Base-by-base conservation (phyloP, 2,113 vertebrate genomes). In the Alces alces region DNA sequence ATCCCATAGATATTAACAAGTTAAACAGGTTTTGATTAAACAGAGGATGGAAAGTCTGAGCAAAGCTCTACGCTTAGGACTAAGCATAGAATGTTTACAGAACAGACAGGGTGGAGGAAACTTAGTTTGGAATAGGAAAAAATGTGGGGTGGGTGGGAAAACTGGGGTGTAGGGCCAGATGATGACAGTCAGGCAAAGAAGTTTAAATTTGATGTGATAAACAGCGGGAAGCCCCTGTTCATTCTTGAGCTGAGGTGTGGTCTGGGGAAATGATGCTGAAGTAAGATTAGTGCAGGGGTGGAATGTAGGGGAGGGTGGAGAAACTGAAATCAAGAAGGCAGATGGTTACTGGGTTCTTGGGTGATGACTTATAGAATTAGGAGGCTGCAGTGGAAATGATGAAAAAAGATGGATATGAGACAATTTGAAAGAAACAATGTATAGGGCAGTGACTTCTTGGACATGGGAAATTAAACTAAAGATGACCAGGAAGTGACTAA, bases 201-300 rank as follows among this genome's bases (percentile, higher is more conserved):
- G 23, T 88, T 94, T 80, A 95, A 54, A 93, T 92, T n/a, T 94
- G 89, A 54, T 19, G 6, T 93, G 73, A 87, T 94, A 87, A 43
- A 9, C 76, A 66, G 47, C 19, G 3, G 64, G 76, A 60, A 88
- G 19, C 50, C 89, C 85, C 60, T n/a, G 36, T 93, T 39, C 76
- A 66, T 88, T 73, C 82, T 89, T 94, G 60, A 91, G 50, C 60
- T 54, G 27, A 94, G 89, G 91, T 93, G 78, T 91, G 93, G 60
- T 66, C 82, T 88, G 50, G 19, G 55, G 17, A 94, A 88, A 84
- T 64, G 89, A 97, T 95, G 60, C 55, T 60, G 76, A 95, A 96
- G 61, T 12, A 90, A 97, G 93, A 94, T 97, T 82, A 93, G 27
- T 55, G 11, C 52, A 76, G 60, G 14, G 7, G 3, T 86, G 43